phyloP scores from a whole-genome alignment of 2,797 vertebrate genomes.

The Myotis findleyi region DNA sequence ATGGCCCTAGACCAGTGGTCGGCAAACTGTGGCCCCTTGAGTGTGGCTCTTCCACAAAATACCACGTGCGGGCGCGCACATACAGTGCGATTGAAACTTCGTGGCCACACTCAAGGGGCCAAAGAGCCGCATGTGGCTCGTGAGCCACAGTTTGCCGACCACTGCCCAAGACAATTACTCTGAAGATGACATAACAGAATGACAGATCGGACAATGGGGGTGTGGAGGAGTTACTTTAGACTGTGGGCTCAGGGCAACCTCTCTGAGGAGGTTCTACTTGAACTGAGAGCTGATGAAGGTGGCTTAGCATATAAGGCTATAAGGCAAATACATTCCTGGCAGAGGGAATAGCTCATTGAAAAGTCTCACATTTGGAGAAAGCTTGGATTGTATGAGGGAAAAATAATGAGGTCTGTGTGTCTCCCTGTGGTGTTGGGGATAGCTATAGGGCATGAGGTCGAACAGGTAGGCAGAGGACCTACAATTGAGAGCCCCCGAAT shows the following conservation, averaged over 20 bases:
- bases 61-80: too few species aligned
- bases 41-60: too few species aligned
- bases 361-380: background rate
- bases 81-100: too few species aligned
- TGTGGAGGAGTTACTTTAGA: background rate
- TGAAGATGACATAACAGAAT: background rate
- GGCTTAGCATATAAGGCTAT: background rate
- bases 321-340: background rate
- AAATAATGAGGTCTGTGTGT: background rate
- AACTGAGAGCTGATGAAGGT: background rate
- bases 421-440: background rate
- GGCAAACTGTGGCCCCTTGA: too few species aligned
- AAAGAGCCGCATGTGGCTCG: too few species aligned
- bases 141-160: too few species aligned
- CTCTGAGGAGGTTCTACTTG: background rate
- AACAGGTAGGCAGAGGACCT: background rate
- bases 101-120: too few species aligned
- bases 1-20: background rate
- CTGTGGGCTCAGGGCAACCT: background rate
- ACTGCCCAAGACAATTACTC: background rate
- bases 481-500: rapidly evolving
- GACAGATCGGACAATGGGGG: background rate
- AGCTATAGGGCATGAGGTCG: background rate
- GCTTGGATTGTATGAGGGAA: background rate
- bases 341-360: background rate